Evolutionary conservation across 2,888 invertebrate species (phyloP), one percentile per base, ranked within the genome.

Genomic region (Ferdinandea cuprea): DNA sequence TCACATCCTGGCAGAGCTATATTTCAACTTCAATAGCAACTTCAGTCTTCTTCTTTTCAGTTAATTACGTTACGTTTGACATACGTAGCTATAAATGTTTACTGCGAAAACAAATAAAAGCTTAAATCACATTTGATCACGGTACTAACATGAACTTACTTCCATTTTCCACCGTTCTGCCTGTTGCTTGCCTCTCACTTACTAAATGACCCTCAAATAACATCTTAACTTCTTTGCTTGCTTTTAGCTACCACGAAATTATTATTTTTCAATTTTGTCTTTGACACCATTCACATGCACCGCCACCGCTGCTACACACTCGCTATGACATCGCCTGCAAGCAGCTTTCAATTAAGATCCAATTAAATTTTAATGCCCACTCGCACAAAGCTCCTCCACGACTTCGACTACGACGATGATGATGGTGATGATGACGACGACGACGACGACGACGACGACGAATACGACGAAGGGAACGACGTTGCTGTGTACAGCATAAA

Each of bases 301-400:
- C 28, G 3, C 25, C 25, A 15, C 30, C 13, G 19, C 28, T 13
- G 5, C 25, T 9, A 13, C n/a, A 44, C 7, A 25, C 21, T 46
- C 30, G n/a, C 15, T 25, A 25, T 35, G 42, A 11, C 25, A 17
- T 17, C 17, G 48, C 50, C 58, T 58, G 56, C 58, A 68, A 69
- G 69, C 13, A 63, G 63, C 74, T 76, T 80, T 69, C 76, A 80
- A 80, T 80, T 80, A 80, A 69, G 68, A 63, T 74, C 56, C 69
- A 74, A 80, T 74, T 80, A 65, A 80, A 76, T 80, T 69, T 69
- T 69, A 76, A 74, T 50, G 63, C 71, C 35, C 50, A 78, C 54
- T 40, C 61, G 63, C 63, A 50, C 56, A 56, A 19, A 40, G 46
- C 32, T 4, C 52, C 25, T 48, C 58, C 48, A 25, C n/a, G 11